A percentile compares a stretch with the other conserved stretches of the same genome.
Conservation (phyloP, 2,797 vertebrate genomes). For the Chrosomus eos region DNA sequence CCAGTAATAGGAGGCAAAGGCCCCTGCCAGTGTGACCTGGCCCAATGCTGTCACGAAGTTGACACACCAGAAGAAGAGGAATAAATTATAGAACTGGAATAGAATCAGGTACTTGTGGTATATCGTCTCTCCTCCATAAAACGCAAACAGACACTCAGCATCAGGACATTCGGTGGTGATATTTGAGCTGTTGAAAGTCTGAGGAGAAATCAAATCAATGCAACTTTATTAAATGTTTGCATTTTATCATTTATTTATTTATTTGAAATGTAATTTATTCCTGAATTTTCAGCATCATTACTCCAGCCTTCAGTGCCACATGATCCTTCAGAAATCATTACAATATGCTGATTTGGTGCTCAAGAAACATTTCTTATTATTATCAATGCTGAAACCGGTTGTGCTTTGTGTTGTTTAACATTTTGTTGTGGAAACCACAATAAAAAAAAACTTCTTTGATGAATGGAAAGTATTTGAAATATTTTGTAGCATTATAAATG, state of each 20-base stretch:
- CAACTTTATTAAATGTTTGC: background rate
- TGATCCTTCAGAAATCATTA: background rate
- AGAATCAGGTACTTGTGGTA: slow-evolving; percentile 90
- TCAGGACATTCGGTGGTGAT: slow-evolving; percentile 77
- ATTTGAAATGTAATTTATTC: background rate
- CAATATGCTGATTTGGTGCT: background rate
- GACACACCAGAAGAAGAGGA: slow-evolving; percentile 96
- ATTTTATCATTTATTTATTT: background rate
- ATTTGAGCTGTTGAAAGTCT: slow-evolving; percentile 87
- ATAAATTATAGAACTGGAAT: slow-evolving; percentile 94
- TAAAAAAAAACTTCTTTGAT: too few species aligned
- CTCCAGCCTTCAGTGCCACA: background rate
- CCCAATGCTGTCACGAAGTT: slow-evolving; percentile 94
- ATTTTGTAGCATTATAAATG: background rate
- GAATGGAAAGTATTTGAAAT: background rate
- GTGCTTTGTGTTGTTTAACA: background rate
- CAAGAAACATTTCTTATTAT: background rate
- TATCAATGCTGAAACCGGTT: background rate
- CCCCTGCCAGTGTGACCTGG: slow-evolving; percentile 93
- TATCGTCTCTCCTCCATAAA: slow-evolving; percentile 90
- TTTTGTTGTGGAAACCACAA: background rate
- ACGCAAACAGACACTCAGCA: slow-evolving; percentile 89
- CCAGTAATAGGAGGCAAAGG: slow-evolving; percentile 98
- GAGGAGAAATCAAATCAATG: slow-evolving; percentile 25
- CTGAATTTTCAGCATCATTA: background rate